Conservation (phyloP, 2,797 vertebrate species). For the Gouania willdenowi region DNA sequence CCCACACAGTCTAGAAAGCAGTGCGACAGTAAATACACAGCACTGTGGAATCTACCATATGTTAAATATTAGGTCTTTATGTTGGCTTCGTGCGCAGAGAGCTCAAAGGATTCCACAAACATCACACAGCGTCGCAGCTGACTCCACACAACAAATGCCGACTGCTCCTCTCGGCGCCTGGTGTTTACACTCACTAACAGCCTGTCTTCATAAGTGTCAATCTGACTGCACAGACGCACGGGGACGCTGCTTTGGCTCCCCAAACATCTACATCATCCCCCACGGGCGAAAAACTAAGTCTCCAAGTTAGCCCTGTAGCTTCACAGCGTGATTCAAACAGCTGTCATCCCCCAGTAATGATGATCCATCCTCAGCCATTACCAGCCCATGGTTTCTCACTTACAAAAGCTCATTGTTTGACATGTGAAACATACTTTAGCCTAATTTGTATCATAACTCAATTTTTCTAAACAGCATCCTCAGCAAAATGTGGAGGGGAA, state of each 20-base stretch:
- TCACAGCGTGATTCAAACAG: constrained; percentile 39
- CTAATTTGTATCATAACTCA: constrained; percentile 55
- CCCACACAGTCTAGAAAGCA: not conserved
- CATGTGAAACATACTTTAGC: constrained; percentile 59
- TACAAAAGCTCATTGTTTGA: constrained; percentile 59
- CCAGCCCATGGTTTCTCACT: constrained; percentile 51
- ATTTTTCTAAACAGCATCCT: constrained; percentile 26
- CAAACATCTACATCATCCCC: constrained; percentile 22
- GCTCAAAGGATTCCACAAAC: constrained; percentile 23
- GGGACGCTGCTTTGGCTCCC: constrained; percentile 13
- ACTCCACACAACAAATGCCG: constrained; percentile 1
- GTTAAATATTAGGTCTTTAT: constrained; percentile 25
- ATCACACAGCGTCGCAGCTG: not conserved
- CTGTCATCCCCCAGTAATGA: constrained; percentile 60
- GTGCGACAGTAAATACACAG: not conserved
- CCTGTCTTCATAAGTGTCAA: constrained; percentile 10
- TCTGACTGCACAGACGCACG: constrained; percentile 9
- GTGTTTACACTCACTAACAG: constrained; percentile 20
- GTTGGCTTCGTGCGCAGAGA: constrained; percentile 10
- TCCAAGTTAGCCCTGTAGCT: constrained; percentile 25
- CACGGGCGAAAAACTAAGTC: constrained; percentile 15
- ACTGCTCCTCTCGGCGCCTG: constrained; percentile 1
- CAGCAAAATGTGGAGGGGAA: not conserved
- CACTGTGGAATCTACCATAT: constrained; percentile 8
- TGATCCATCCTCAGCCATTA: constrained; percentile 62